Evolutionary conservation across 2,797 vertebrate genomes (phyloP), one percentile per base, ranked within the genome.

Genomic region (Poeciliopsis turneri): DNA sequence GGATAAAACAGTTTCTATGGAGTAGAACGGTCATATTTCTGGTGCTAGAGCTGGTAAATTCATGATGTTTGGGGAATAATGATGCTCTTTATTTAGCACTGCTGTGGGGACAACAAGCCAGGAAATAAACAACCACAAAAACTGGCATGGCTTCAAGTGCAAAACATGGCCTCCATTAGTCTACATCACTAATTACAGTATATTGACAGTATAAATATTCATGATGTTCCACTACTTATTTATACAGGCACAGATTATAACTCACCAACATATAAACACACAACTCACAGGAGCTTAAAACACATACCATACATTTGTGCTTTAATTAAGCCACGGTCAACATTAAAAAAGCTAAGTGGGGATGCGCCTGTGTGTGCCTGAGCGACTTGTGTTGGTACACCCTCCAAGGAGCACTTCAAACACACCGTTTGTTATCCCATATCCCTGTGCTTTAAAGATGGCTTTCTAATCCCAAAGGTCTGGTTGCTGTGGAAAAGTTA

Each of bases 161-260:
- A 94, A 93, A 95, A 94, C 93, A 95, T 90, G 89, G 93, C 91
- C 93, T 95, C 95, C 92, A 95, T 95, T 95, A 95, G 94, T 93
- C 94, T 94, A 94, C 92, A 92, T 92, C 77, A 90, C 94, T 95
- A 96, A 95, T 95, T 95, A 59, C 55, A n/a, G 55, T 59, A 96
- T 95, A 95, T 94, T 94, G 92, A 95, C 92, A 94, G 88, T 94
- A 95, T 96, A 95, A 96, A 96, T 96, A 96, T 96, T 95, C 95
- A 96, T 96, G 91, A 64, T 81, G 91, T 87, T 87, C 80, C 86
- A 18, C 92, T 95, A 91, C 87, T 95, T 95, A 95, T 94, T 95
- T 91, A 95, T 94, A 93, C 92, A 88, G 78, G 89, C 90, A 86
- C 86, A 84, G 88, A 89, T 87, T 94, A 79, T 89, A 70, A 93